Percentiles rank a stretch among this genome's conserved stretches.
Evolutionary conservation across 2,113 vertebrate species (phyloP).

Genomic region (Phaethornis superciliosus): DNA sequence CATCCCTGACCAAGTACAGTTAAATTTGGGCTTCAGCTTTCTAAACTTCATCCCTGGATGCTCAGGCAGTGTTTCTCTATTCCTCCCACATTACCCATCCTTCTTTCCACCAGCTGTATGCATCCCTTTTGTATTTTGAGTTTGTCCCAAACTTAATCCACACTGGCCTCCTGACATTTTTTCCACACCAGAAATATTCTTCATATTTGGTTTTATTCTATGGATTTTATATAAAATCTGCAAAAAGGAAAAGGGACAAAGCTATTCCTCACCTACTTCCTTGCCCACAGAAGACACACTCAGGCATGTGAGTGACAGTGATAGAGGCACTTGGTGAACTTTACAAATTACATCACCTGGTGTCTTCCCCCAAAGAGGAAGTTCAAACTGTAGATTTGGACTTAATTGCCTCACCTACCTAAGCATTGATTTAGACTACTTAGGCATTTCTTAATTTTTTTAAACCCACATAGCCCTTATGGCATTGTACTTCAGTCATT

Average conservation of each 20-base stretch:
- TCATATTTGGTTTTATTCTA: not conserved
- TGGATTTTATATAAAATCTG: not conserved
- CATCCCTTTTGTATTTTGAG: not conserved
- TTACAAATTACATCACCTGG: not conserved
- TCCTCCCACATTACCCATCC: not conserved
- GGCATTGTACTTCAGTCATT: not conserved
- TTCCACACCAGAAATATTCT: not conserved
- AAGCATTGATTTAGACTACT: not conserved
- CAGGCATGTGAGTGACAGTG: not conserved
- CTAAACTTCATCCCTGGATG: not conserved
- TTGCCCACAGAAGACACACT: not conserved
- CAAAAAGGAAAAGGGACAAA: not conserved
- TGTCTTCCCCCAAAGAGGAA: not conserved
- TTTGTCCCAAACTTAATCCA: not conserved
- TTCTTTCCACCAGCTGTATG: not conserved
- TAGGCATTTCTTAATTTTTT: not conserved
- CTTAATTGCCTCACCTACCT: not conserved
- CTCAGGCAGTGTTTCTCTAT: not conserved
- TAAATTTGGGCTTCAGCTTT: not conserved
- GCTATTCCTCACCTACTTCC: not conserved
- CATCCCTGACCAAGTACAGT: not conserved
- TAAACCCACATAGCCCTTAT: not conserved
- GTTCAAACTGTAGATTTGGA: not conserved
- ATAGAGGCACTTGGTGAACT: not conserved
- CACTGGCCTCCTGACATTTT: not conserved